Conservation (phyloP, 2,113 vertebrate genomes). For the Acanthochromis polyacanthus region DNA sequence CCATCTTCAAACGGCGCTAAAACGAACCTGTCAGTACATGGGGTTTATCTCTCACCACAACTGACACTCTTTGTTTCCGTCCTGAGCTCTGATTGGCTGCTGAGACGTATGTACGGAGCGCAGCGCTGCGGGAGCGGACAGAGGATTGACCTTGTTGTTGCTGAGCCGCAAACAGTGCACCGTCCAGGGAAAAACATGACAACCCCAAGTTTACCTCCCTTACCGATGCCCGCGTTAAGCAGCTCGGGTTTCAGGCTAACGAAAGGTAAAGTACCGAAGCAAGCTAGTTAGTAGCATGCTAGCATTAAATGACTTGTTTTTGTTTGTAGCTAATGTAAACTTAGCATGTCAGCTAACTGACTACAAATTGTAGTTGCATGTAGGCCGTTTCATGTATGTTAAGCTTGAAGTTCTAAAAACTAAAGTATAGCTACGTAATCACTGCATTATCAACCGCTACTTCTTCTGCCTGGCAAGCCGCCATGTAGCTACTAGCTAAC, state of each 20-base stretch:
- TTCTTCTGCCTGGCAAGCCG: neutral
- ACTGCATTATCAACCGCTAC: neutral
- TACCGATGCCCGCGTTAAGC: slow-evolving; percentile 33
- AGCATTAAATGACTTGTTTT: slow-evolving; percentile 4
- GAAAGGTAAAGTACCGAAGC: slow-evolving; percentile 73
- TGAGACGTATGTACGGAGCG: slow-evolving; percentile 19
- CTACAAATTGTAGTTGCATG: neutral
- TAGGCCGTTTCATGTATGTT: neutral
- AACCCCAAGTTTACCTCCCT: slow-evolving; percentile 11
- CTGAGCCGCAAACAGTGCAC: neutral
- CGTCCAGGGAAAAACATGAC: slow-evolving; percentile 50
- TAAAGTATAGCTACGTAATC: too few relatives aligned
- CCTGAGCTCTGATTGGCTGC: slow-evolving; percentile 50
- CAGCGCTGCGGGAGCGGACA: neutral
- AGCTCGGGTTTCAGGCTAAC: slow-evolving; percentile 68
- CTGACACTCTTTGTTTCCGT: too few relatives aligned
- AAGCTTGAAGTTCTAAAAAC: too few relatives aligned
- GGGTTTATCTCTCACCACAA: neutral
- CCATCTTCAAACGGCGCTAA: neutral
- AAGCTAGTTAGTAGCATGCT: neutral
- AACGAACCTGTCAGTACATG: slow-evolving; percentile 37
- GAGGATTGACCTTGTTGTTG: slow-evolving; percentile 71
- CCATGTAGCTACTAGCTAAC: slow-evolving; percentile 14
- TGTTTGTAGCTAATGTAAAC: neutral
- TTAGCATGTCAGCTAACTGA: neutral